Evolutionary conservation across 1,140 invertebrate species (phyloP), one percentile per base, ranked within the genome.

Genomic region (Arion vulgaris): DNA sequence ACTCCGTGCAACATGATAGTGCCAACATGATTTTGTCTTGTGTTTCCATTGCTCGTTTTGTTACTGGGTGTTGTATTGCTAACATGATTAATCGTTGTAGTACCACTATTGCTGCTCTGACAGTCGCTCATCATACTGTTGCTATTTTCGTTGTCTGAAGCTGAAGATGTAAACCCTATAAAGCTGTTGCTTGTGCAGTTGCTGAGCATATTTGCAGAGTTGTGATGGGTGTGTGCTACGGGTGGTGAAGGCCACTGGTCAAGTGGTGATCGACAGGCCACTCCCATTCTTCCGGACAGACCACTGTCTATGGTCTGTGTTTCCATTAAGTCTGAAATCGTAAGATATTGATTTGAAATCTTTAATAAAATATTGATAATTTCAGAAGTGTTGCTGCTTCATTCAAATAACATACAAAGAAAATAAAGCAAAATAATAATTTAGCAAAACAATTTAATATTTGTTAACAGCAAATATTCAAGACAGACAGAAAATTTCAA

Each of bases 1-100:
- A 98, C 95, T 9, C 97, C 97, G 89, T 98, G 97, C 13, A 99
- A 94, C 26, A 97, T 93, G 0, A 98, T 97, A 1, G 95, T 96
- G 77, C 96, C 94, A 4, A 99, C 97, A 95, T 98, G 88, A 45
- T 83, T 85, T 79, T 83, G 83, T 34, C 81, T 72, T 19, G 34
- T 13, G 71, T 34, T 73, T 13, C 49, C 51, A 26, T 26, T 57
- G 45, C 11, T 74, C 66, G 23, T 51, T 1, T 1, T 79, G 57
- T 32, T n/a, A 2, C 38, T 38, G 53, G 5, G 4, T 9, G n/a
- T 1, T 4, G 68, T 71, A n/a, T 23, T 69, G 39, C 28, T 45
- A 38, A 15, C 23, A 17, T 32, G 11, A 39, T 28, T 71, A 15
- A 66, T 15, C 1, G 78, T 0, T 15, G 34, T 57, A 1, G 36